phyloP scores from a whole-genome alignment of 2,797 vertebrate genomes.

The Mus caroli region DNA sequence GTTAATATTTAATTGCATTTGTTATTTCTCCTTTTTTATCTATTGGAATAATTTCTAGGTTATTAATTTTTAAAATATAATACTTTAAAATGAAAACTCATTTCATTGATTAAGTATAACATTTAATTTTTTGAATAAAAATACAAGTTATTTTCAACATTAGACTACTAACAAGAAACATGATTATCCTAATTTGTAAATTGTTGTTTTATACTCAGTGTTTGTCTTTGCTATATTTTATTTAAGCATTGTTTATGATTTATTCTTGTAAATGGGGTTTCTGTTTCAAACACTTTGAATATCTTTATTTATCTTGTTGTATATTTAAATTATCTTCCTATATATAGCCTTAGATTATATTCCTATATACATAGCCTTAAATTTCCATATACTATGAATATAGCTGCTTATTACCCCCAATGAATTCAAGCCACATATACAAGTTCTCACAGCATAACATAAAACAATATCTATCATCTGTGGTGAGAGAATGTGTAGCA shows the following conservation, averaged over 20 bases:
- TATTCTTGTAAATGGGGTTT: not conserved
- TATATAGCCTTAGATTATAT: not conserved
- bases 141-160: not conserved
- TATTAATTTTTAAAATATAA: not conserved
- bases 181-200: not conserved
- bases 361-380: not conserved
- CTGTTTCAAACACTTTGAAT: not conserved
- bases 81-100: not conserved
- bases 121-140: constrained; percentile 53
- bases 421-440: not conserved
- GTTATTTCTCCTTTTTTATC: not conserved
- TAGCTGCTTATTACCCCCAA: not conserved
- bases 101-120: constrained; percentile 6
- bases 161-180: constrained; percentile 10
- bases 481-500: not conserved
- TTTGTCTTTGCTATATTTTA: not conserved
- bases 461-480: not conserved
- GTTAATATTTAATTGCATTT: not conserved
- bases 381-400: not conserved
- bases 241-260: not conserved
- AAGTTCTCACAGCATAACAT: not conserved
- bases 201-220: not conserved
- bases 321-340: not conserved
- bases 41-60: constrained; percentile 24
- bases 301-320: not conserved